Conservation (phyloP, 2,888 invertebrate species). For the Ceramica pisi region DNA sequence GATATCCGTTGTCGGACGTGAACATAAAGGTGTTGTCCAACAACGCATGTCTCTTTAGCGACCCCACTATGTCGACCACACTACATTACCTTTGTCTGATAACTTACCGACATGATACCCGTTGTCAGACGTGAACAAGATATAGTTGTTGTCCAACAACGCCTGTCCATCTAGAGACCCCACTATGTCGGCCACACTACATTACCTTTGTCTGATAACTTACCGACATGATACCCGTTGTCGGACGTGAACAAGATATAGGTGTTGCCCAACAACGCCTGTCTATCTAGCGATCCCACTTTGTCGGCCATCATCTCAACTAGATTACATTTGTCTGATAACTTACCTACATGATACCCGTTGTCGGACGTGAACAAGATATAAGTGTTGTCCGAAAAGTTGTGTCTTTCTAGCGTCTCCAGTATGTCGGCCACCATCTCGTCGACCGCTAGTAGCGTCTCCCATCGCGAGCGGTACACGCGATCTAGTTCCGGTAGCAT, state of each 20-base stretch:
- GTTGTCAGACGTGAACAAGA: too few relatives aligned
- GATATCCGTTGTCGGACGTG: conserved; percentile 98
- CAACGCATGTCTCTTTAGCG: conserved; percentile 88
- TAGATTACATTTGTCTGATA: neutral
- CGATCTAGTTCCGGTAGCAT: conserved; percentile 92
- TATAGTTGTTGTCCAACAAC: too few relatives aligned
- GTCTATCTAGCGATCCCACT: conserved; percentile 89
- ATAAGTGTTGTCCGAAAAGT: too few relatives aligned
- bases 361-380: too few relatives aligned
- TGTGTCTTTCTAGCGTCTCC: neutral
- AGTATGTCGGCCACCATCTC: conserved; percentile 92
- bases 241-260: conserved; percentile 97
- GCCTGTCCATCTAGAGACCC: neutral
- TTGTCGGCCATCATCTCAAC: conserved; percentile 74
- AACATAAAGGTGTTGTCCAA: conserved; percentile 95
- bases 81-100: neutral
- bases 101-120: conserved; percentile 93
- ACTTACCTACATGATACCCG: conserved; percentile 93
- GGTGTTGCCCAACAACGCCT: conserved; percentile 92
- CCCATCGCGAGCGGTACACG: conserved; percentile 94
- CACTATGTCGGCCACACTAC: too few relatives aligned
- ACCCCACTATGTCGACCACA: conserved; percentile 83
- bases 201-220: conserved; percentile 50
- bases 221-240: conserved; percentile 97
- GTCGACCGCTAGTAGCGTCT: conserved; percentile 96